A percentile compares a stretch with the other conserved stretches of the same genome.
These are phyloP conservation scores for Tenthredo scrophulariae DNA, from an alignment of 2,888 invertebrate genomes.

Conservation along the genomic window DNA sequence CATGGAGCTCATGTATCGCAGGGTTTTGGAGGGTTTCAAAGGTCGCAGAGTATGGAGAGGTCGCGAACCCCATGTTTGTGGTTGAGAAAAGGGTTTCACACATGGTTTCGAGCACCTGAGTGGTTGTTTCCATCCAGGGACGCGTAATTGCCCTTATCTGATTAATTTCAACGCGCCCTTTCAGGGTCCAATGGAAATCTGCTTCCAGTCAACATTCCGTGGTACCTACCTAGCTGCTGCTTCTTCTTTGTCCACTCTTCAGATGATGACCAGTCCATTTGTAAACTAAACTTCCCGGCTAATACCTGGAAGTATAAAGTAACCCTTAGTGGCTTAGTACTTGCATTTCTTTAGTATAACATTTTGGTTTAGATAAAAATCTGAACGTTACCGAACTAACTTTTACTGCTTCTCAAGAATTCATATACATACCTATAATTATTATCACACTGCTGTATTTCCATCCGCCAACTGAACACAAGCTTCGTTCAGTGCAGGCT, in stretches of 20 bases:
- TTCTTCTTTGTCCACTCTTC: background rate
- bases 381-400: background rate
- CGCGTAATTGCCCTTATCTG: slow-evolving; percentile 50
- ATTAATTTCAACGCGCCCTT: slow-evolving; percentile 49
- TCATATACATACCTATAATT: background rate
- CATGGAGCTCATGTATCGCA: background rate
- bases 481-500: background rate
- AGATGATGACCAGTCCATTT: background rate
- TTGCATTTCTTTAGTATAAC: background rate
- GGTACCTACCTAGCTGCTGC: background rate
- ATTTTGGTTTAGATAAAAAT: background rate
- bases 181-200: slow-evolving; percentile 26
- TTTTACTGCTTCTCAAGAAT: background rate
- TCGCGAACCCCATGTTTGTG: slow-evolving; percentile 38
- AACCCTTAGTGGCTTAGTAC: background rate
- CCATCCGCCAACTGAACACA: background rate
- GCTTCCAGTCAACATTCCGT: slow-evolving; percentile 35
- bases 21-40: background rate
- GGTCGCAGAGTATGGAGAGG: slow-evolving; percentile 22
- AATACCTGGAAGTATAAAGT: background rate
- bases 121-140: slow-evolving; percentile 50
- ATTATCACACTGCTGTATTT: background rate
- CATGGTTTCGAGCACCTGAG: slow-evolving; percentile 44
- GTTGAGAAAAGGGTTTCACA: slow-evolving; percentile 49
- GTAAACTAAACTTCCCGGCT: background rate